phyloP scores from a whole-genome alignment of 2,888 invertebrate species.

The Meganola albula region DNA sequence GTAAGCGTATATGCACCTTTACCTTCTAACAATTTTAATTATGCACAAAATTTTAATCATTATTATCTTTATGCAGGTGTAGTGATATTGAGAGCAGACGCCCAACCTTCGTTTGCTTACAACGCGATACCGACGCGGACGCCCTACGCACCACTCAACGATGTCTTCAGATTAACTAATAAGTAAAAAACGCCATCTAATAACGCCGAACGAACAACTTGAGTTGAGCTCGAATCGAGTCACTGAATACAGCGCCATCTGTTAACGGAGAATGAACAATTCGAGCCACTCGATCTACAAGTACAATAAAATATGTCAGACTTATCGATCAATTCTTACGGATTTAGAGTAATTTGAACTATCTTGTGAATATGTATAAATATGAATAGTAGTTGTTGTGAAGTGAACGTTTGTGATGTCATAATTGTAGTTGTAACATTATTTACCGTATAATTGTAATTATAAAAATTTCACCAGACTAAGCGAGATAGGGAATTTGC shows the following conservation, averaged over 20 bases:
- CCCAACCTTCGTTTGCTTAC: slow-evolving; percentile 77
- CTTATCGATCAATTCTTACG: slow-evolving; percentile 26
- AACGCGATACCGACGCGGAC: slow-evolving; percentile 67
- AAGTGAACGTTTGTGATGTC: no score
- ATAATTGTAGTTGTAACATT: no score
- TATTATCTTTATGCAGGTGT: slow-evolving; percentile 73
- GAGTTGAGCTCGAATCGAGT: no score
- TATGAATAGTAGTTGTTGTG: no score
- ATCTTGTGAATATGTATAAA: no score
- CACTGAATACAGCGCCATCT: slow-evolving; percentile 38
- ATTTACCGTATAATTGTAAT: no score
- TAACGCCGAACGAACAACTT: slow-evolving; percentile 20
- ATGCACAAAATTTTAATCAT: slow-evolving; percentile 1
- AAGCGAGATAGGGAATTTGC: no score
- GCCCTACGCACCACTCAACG: slow-evolving; percentile 69
- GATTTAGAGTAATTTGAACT: no score
- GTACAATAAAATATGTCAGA: slow-evolving; percentile 43
- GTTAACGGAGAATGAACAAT: slow-evolving; percentile 19
- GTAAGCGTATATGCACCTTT: no score
- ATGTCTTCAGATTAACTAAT: slow-evolving; percentile 63
- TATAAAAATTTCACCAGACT: no score
- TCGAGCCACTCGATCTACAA: slow-evolving; percentile 43
- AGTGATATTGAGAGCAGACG: slow-evolving; percentile 88
- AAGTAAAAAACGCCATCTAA: slow-evolving; percentile 41
- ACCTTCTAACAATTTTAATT: no score